These are phyloP conservation scores for Pterocles gutturalis DNA, from an alignment of 2,113 vertebrate genomes.

Conservation along the genomic window DNA sequence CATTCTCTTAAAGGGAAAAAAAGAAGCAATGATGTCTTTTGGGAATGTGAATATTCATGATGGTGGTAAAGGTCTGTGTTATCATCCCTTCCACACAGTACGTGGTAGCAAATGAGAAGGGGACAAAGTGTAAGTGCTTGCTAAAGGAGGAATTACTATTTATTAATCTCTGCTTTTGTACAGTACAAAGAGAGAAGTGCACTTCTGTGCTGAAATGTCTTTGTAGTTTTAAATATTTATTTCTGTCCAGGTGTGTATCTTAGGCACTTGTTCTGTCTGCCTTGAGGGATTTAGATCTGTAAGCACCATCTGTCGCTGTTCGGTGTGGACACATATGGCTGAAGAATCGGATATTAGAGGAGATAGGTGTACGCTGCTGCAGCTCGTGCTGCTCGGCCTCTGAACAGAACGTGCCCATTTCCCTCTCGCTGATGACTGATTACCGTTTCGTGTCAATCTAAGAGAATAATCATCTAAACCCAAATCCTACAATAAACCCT, in stretches of 20 bases:
- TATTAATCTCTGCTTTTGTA: slow-evolving; percentile 48
- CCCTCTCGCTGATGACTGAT: background rate
- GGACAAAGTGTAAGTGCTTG: slow-evolving; percentile 11
- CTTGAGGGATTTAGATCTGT: slow-evolving; percentile 25
- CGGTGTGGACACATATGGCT: background rate
- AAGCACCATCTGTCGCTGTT: slow-evolving; percentile 43
- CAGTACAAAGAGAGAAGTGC: background rate
- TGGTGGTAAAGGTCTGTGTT: slow-evolving; percentile 5
- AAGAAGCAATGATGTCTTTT: background rate
- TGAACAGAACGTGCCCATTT: background rate
- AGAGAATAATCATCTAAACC: background rate
- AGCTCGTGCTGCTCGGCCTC: background rate
- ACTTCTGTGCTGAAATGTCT: background rate
- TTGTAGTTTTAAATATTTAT: slow-evolving; percentile 39
- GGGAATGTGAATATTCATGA: background rate
- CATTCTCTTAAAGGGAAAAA: background rate
- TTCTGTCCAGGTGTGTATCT: slow-evolving; percentile 55
- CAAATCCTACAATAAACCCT: background rate
- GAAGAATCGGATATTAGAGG: background rate
- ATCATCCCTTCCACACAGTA: background rate
- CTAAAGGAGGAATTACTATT: slow-evolving; percentile 30
- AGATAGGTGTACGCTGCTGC: background rate
- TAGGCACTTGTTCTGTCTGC: slow-evolving; percentile 10
- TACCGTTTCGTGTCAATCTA: background rate
- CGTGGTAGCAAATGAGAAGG: slow-evolving; percentile 7